Evolutionary conservation across 2,888 invertebrate genomes (phyloP).

Genomic region (Onthophagus sagittarius): DNA sequence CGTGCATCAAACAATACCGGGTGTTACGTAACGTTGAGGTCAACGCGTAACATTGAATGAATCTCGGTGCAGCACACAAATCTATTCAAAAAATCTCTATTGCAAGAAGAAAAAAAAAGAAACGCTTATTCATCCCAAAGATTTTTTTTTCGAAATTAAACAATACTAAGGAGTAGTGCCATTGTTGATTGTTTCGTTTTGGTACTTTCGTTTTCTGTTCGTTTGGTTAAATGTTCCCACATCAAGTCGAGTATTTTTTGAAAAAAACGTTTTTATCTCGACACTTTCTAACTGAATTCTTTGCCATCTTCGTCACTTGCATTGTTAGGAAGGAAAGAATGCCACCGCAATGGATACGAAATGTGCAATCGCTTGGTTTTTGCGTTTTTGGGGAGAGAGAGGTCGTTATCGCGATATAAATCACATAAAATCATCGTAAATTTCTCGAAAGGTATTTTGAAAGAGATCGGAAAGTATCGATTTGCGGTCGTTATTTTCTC

Average conservation of each 20-base stretch:
- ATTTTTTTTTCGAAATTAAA: background rate
- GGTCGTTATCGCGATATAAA: background rate
- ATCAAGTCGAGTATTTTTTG: background rate
- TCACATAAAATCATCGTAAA: background rate
- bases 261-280: background rate
- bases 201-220: background rate
- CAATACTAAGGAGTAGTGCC: background rate
- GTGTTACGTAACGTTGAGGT: background rate
- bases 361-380: background rate
- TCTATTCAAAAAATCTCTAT: too few relatives aligned
- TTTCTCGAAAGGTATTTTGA: background rate
- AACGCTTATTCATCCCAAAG: too few relatives aligned
- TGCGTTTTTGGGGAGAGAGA: background rate
- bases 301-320: background rate
- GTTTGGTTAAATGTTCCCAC: background rate
- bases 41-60: background rate
- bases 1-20: background rate
- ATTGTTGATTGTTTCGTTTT: background rate
- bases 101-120: too few relatives aligned
- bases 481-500: too few relatives aligned
- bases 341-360: background rate
- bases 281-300: background rate
- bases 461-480: background rate
- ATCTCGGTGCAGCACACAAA: background rate
- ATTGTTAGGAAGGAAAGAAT: background rate